Conservation (phyloP, 92 coral and sea anemone genomes). For the Bergia sp. region DNA sequence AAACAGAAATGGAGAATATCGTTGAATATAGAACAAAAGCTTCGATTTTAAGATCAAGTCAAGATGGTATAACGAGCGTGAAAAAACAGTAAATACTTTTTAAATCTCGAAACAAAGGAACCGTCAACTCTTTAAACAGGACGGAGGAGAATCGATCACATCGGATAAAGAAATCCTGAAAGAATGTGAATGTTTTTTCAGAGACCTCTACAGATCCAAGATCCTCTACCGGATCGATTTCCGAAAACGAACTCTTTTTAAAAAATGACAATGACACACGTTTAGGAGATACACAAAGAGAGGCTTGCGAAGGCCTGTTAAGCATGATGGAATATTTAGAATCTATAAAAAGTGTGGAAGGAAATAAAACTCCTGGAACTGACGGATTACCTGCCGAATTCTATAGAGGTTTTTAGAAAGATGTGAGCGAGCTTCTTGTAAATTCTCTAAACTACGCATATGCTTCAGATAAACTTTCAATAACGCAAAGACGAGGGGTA, state of each 20-base stretch:
- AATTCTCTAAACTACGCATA: constrained; percentile 30
- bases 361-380: constrained; percentile 20
- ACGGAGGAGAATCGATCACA: too few relatives aligned
- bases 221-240: background rate
- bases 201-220: background rate
- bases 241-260: background rate
- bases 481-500: constrained; percentile 37
- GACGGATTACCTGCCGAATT: constrained; percentile 32
- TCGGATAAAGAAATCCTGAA: too few relatives aligned
- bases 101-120: too few relatives aligned
- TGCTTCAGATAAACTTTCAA: constrained; percentile 22
- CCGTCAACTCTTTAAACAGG: too few relatives aligned
- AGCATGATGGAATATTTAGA: background rate
- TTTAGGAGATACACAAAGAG: background rate
- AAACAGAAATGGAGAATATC: constrained; percentile 1
- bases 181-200: too few relatives aligned
- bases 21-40: constrained; percentile 4
- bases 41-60: too few relatives aligned
- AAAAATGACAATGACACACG: background rate
- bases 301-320: background rate
- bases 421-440: constrained; percentile 9
- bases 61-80: background rate
- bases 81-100: background rate
- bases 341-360: constrained; percentile 1
- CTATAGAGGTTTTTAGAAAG: constrained; percentile 21